Base-by-base conservation (phyloP, 2,113 vertebrate species). In the Labeo catla region DNA sequence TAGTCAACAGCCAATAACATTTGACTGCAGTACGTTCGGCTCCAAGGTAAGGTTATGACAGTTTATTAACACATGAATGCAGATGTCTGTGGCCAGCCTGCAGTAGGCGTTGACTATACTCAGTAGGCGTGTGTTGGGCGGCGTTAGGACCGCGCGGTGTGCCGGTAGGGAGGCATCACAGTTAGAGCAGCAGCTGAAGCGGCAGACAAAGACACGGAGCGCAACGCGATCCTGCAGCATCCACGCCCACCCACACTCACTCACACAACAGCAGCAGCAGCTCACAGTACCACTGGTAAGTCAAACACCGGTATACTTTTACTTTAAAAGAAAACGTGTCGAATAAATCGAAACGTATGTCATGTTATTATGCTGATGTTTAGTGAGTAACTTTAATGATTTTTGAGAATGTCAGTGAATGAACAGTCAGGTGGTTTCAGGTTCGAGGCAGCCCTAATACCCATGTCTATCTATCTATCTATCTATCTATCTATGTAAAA, bases 131-230 rank as follows among this genome's bases (percentile, higher is more conserved):
- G 85, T 89, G 1, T 0, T 9, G 45, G 86, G 83, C 87, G 93
- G 88, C 92, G 92, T 90, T 95, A 94, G 94, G 94, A 95, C 94
- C 94, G 93, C 92, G 94, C 89, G 89, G 93, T 87, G 87, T 59
- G 81, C 91, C 91, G 89, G 91, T 90, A 92, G 90, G 81, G 86
- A 90, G 90, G 90, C 85, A 76, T 88, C 88, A 85, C 89, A 73
- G 90, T 88, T 86, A 90, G 89, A 90, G 28, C 66, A 86, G 73
- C 91, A 86, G 88, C 93, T 94, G 94, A 93, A 94, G 93, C 94
- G 92, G 89, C 92, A 90, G 90, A 88, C 86, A 89, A 91, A 93
- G 90, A 85, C 76, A 72, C 21, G 65, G 50, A 91, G 90, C 91
- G 90, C 90, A 92, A 93, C 92, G 90, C 90, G 91, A 91, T 93